Conservation (phyloP, 2,797 vertebrate genomes). For the Euthynnus affinis region DNA sequence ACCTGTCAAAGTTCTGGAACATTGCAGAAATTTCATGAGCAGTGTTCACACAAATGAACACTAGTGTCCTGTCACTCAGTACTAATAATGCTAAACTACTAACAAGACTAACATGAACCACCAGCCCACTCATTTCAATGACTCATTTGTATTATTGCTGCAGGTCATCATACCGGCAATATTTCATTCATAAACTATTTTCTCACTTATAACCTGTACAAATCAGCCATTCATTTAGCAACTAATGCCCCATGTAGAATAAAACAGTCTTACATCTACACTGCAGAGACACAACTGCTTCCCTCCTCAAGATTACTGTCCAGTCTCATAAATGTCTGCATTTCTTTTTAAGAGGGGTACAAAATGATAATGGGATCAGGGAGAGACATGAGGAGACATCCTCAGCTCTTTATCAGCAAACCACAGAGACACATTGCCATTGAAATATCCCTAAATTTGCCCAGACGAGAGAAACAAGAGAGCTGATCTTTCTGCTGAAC, state of each 20-base stretch:
- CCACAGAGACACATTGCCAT: conserved; percentile 27
- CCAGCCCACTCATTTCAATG: not conserved
- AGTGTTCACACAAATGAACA: not conserved
- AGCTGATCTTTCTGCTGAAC: conserved; percentile 4
- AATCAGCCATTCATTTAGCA: not conserved
- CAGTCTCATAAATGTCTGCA: conserved; percentile 20
- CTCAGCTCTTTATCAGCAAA: conserved; percentile 43
- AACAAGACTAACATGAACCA: not conserved
- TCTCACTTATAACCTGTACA: not conserved
- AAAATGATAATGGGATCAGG: conserved; percentile 15
- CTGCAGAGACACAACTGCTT: not conserved
- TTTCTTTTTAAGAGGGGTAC: conserved; percentile 6
- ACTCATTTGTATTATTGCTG: not conserved
- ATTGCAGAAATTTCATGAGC: not conserved
- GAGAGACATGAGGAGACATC: conserved; percentile 32
- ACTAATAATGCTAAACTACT: not conserved
- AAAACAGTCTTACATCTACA: not conserved
- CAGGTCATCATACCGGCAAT: not conserved
- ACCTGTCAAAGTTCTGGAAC: not conserved
- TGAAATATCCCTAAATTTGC: conserved; percentile 13
- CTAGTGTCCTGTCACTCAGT: not conserved
- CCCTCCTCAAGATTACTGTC: not conserved
- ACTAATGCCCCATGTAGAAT: not conserved
- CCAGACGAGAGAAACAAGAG: not conserved
- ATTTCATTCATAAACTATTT: not conserved